These are phyloP conservation scores for Anthopleura xanthogrammica DNA, from an alignment of 92 coral and sea anemone genomes.

Conservation along the genomic window DNA sequence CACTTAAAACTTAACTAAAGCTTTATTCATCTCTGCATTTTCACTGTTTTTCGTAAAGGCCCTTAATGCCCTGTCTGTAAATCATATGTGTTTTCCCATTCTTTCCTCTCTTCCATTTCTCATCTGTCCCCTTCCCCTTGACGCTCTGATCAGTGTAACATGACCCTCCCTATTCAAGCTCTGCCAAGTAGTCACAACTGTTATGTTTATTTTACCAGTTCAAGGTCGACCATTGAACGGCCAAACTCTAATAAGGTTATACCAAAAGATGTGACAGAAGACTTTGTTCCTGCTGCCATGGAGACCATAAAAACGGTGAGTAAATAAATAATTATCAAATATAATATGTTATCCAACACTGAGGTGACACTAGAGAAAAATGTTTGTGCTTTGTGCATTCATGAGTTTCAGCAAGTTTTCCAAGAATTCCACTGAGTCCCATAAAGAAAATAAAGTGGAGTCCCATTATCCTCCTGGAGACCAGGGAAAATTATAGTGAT, in stretches of 20 bases:
- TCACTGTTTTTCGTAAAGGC: too few relatives aligned
- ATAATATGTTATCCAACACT: neutral
- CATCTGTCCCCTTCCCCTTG: too few relatives aligned
- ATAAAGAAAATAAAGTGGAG: too few relatives aligned
- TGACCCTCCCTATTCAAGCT: too few relatives aligned
- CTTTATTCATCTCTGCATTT: too few relatives aligned
- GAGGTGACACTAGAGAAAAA: neutral
- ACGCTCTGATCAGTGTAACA: neutral
- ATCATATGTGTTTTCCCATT: neutral
- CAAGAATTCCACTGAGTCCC: too few relatives aligned
- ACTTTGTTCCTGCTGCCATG: conserved; percentile 81
- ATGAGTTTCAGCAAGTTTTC: neutral
- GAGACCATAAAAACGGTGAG: conserved; percentile 65
- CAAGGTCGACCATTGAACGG: conserved; percentile 15
- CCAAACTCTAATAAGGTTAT: conserved; percentile 52
- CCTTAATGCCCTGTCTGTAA: too few relatives aligned
- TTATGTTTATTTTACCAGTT: neutral
- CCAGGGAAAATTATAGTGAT: too few relatives aligned
- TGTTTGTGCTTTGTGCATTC: neutral
- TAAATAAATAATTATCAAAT: neutral
- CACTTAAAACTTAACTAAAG: too few relatives aligned
- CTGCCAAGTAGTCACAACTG: too few relatives aligned
- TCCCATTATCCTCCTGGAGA: too few relatives aligned
- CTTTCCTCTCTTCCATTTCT: too few relatives aligned
- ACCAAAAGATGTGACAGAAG: conserved; percentile 80